These are phyloP conservation scores for Erythrocercus mccallii DNA, from an alignment of 2,113 vertebrate genomes.

Conservation along the genomic window DNA sequence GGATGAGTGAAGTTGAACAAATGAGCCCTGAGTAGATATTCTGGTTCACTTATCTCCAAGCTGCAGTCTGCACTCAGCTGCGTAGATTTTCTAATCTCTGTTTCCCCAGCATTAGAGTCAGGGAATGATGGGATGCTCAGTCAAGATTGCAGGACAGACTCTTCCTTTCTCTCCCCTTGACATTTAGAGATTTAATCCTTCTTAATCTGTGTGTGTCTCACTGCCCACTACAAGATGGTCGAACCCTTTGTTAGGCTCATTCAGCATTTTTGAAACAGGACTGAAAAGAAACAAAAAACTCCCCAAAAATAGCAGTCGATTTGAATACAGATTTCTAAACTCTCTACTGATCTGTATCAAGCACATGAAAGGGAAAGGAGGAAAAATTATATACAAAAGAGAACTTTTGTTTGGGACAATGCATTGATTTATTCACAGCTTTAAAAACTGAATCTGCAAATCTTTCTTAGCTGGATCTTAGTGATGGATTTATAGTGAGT, in stretches of 20 bases:
- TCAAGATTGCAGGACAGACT: background rate
- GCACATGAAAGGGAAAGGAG: background rate
- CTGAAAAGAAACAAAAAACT: background rate
- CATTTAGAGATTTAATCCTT: slow-evolving; percentile 20
- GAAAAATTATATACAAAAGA: background rate
- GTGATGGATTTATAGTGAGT: background rate
- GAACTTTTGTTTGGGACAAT: background rate
- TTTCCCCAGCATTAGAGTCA: background rate
- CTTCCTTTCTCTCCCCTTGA: background rate
- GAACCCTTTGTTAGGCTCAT: background rate
- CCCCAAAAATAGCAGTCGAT: background rate
- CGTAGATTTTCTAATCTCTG: slow-evolving; percentile 43
- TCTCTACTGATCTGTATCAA: background rate
- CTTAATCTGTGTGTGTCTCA: background rate
- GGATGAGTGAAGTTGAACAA: slow-evolving; percentile 31
- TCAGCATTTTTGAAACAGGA: background rate
- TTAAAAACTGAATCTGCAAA: background rate
- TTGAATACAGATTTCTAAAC: background rate
- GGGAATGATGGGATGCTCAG: background rate
- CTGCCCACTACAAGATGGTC: background rate
- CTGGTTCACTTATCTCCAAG: slow-evolving; percentile 32
- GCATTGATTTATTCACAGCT: background rate
- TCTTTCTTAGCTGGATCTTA: background rate
- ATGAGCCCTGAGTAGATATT: background rate
- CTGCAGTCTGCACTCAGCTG: slow-evolving; percentile 29